Conservation (phyloP, 2,888 invertebrate species). For the Orthonevra nobilis region DNA sequence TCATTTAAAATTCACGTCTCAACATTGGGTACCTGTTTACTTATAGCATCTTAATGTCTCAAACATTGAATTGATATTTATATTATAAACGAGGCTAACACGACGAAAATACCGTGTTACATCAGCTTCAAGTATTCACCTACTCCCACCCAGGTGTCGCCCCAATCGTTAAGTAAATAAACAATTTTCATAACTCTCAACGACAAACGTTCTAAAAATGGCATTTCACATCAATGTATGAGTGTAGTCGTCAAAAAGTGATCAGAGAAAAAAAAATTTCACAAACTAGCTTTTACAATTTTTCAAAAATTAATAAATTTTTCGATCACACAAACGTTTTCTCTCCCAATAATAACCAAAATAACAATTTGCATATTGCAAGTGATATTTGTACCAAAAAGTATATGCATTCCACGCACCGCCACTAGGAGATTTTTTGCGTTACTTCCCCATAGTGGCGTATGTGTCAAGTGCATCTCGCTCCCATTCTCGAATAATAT, state of each 20-base stretch:
- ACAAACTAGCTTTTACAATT: slow-evolving; percentile 61
- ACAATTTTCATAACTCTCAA: slow-evolving; percentile 59
- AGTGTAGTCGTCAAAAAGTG: slow-evolving; percentile 59
- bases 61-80: too few relatives aligned
- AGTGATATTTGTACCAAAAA: slow-evolving; percentile 61
- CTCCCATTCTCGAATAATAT: slow-evolving; percentile 37
- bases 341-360: slow-evolving; percentile 1
- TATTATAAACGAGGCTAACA: too few relatives aligned
- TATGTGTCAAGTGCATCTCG: slow-evolving; percentile 60
- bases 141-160: slow-evolving; percentile 10
- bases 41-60: too few relatives aligned
- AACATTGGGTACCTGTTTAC: too few relatives aligned
- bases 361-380: slow-evolving; percentile 25
- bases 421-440: slow-evolving; percentile 50
- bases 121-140: background rate
- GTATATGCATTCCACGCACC: slow-evolving; percentile 47
- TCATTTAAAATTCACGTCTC: too few relatives aligned
- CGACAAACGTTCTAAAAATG: slow-evolving; percentile 66
- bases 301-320: slow-evolving; percentile 40
- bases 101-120: too few relatives aligned
- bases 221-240: slow-evolving; percentile 57
- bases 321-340: slow-evolving; percentile 18
- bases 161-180: slow-evolving; percentile 49
- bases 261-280: slow-evolving; percentile 60
- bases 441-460: slow-evolving; percentile 52